A percentile compares a stretch with the other conserved stretches of the same genome.
These are phyloP conservation scores for Pseudomyrmex flavicornis DNA, from an alignment of 1,140 invertebrate genomes.

Conservation along the genomic window DNA sequence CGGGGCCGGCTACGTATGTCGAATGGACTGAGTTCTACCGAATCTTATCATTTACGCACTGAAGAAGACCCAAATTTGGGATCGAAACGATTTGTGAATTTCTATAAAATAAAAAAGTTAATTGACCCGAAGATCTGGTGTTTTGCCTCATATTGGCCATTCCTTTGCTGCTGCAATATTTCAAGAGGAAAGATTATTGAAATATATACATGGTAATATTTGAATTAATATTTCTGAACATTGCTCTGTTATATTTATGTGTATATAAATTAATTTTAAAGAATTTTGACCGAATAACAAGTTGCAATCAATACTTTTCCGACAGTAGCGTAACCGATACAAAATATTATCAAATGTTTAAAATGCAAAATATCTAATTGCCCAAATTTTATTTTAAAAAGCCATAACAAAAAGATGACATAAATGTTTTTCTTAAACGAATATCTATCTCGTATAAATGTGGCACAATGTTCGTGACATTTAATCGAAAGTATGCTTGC, in stretches of 20 bases:
- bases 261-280: neutral
- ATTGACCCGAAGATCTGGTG: too few relatives aligned
- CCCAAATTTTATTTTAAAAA: neutral
- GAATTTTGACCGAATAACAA: neutral
- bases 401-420: neutral
- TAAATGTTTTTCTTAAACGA: neutral
- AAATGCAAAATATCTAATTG: neutral
- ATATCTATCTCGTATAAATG: conserved; percentile 5
- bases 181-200: too few relatives aligned
- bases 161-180: too few relatives aligned
- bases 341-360: neutral
- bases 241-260: neutral
- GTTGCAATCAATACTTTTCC: neutral
- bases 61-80: too few relatives aligned
- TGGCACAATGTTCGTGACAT: neutral
- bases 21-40: too few relatives aligned
- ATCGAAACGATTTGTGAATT: too few relatives aligned
- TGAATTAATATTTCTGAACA: too few relatives aligned
- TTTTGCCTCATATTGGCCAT: too few relatives aligned
- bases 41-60: too few relatives aligned
- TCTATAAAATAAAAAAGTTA: too few relatives aligned
- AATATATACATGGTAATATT: too few relatives aligned
- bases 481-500: neutral
- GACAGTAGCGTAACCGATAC: neutral
- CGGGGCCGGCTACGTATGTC: too few relatives aligned